A percentile compares a stretch with the other conserved stretches of the same genome.
phyloP scores from a whole-genome alignment of 2,888 invertebrate genomes.

The Epiblema foenella region DNA sequence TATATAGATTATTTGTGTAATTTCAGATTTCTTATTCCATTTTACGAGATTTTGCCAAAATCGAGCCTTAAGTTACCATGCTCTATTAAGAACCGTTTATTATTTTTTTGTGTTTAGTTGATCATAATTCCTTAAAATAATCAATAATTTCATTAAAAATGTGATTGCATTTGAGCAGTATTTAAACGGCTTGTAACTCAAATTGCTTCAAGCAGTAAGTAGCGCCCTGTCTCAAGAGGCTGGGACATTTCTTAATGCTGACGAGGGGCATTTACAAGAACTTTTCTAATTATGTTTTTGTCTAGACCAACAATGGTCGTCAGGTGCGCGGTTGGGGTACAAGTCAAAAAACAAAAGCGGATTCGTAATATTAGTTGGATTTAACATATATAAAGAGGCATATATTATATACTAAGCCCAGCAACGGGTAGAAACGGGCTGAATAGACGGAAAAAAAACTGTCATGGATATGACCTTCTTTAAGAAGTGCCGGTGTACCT shows the following conservation, averaged over 20 bases:
- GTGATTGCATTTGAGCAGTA: not conserved
- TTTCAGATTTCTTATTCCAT: too few relatives aligned
- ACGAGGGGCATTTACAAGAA: constrained; percentile 54
- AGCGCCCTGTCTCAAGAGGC: constrained; percentile 46
- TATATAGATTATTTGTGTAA: too few relatives aligned
- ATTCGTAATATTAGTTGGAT: not conserved
- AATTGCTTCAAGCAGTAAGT: constrained; percentile 14
- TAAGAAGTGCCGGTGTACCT: too few relatives aligned
- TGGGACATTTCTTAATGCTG: constrained; percentile 61
- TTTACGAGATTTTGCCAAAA: too few relatives aligned
- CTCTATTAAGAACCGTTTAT: too few relatives aligned
- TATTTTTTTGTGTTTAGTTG: too few relatives aligned
- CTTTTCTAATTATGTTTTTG: constrained; percentile 70
- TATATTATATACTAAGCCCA: not conserved
- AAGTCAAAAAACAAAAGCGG: constrained; percentile 13
- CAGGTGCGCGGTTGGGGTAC: constrained; percentile 48
- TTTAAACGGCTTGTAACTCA: constrained; percentile 16
- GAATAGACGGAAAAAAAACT: not conserved
- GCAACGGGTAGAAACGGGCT: not conserved
- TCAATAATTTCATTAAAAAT: not conserved
- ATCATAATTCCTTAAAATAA: not conserved
- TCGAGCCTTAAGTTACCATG: too few relatives aligned
- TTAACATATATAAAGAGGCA: not conserved
- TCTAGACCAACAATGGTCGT: constrained; percentile 54
- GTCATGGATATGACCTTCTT: too few relatives aligned